These are phyloP conservation scores for Polyommatus iphigenia DNA, from an alignment of 2,888 invertebrate genomes.

Conservation along the genomic window DNA sequence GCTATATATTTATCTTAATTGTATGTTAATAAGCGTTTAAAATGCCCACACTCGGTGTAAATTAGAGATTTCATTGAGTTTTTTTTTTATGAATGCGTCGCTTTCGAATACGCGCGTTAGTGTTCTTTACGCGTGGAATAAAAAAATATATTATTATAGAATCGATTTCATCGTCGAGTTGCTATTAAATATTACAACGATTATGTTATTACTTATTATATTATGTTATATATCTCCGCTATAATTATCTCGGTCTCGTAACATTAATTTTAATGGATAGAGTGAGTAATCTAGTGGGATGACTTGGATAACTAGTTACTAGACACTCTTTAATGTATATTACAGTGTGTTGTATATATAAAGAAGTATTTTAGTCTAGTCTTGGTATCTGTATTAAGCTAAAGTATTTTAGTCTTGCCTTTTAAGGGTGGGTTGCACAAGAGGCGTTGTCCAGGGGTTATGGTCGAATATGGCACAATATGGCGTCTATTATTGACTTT, in stretches of 20 bases:
- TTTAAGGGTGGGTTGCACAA: too few species aligned
- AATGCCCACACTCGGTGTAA: slow-evolving; percentile 21
- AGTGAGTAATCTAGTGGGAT: slow-evolving; percentile 4
- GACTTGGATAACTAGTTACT: slow-evolving; percentile 7
- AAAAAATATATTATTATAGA: slow-evolving; percentile 47
- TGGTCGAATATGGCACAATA: too few species aligned
- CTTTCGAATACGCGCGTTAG: slow-evolving; percentile 41
- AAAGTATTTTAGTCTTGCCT: not conserved
- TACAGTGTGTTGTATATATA: not conserved
- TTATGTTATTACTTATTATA: not conserved
- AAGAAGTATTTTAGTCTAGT: not conserved
- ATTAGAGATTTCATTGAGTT: not conserved
- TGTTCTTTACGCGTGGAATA: slow-evolving; percentile 40
- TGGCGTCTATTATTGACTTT: too few species aligned
- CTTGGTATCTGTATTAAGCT: not conserved
- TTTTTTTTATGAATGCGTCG: not conserved
- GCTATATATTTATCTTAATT: slow-evolving; percentile 6
- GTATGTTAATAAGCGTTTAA: slow-evolving; percentile 4
- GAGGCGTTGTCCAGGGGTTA: too few species aligned
- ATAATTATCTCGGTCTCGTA: slow-evolving; percentile 13
- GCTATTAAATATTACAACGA: slow-evolving; percentile 17
- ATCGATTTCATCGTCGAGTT: slow-evolving; percentile 1
- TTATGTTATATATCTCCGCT: not conserved
- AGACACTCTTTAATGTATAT: not conserved
- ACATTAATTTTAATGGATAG: slow-evolving; percentile 10